Conservation (phyloP, 2,888 invertebrate genomes). For the Pyrochroa serraticornis region DNA sequence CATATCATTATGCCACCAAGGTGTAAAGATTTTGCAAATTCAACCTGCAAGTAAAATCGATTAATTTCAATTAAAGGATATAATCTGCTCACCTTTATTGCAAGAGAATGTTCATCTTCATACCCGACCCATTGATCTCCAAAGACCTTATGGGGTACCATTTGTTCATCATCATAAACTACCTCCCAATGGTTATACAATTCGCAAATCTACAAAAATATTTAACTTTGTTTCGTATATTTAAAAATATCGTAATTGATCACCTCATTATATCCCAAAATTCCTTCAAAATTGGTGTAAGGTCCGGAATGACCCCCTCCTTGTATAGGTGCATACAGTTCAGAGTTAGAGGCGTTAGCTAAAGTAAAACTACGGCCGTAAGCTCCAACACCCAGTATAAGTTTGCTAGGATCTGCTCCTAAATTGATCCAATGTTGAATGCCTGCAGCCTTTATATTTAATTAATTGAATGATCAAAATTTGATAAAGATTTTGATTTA, state of each 20-base stretch:
- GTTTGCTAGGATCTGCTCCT: constrained; percentile 65
- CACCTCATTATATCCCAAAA: constrained; percentile 73
- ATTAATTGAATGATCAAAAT: too few species aligned
- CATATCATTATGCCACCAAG: constrained; percentile 73
- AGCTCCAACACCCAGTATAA: constrained; percentile 71
- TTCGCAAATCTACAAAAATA: constrained; percentile 39
- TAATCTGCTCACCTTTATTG: too few species aligned
- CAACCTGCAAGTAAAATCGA: constrained; percentile 37
- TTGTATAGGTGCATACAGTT: constrained; percentile 62
- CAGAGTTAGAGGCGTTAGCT: constrained; percentile 52
- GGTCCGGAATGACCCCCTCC: constrained; percentile 67
- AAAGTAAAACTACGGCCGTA: constrained; percentile 73
- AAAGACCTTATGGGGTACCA: constrained; percentile 63
- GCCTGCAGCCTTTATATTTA: constrained; percentile 59
- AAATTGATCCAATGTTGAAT: constrained; percentile 61
- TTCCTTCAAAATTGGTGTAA: constrained; percentile 66
- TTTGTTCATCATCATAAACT: constrained; percentile 50
- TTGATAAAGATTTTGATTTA: background rate
- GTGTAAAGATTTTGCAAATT: constrained; percentile 37
- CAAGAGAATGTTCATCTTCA: constrained; percentile 63
- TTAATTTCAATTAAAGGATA: too few species aligned
- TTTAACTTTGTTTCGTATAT: too few species aligned
- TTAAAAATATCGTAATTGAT: too few species aligned
- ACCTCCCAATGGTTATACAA: constrained; percentile 31
- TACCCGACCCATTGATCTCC: constrained; percentile 69